Conservation (phyloP, 2,888 invertebrate species). For the Operophtera brumata region DNA sequence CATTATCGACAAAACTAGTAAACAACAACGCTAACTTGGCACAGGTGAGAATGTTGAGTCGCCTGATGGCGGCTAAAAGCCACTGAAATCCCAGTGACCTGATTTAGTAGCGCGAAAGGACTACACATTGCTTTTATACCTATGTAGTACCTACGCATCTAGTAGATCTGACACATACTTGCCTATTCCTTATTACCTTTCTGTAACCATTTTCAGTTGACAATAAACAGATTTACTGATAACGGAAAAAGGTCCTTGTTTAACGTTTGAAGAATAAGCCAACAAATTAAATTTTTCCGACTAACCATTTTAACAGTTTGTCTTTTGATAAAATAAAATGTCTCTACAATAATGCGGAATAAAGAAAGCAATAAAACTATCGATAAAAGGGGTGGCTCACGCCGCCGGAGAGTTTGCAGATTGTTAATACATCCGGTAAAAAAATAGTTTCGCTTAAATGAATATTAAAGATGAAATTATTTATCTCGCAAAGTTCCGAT, state of each 20-base stretch:
- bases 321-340: conserved; percentile 8
- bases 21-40: conserved; percentile 31
- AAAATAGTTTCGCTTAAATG: conserved; percentile 60
- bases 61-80: conserved; percentile 28
- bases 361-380: conserved; percentile 12
- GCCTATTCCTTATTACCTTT: conserved; percentile 11
- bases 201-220: not conserved
- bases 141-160: conserved; percentile 9
- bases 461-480: conserved; percentile 73
- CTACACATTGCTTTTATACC: conserved; percentile 20
- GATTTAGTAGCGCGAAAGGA: conserved; percentile 26
- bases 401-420: conserved; percentile 48
- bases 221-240: conserved; percentile 26
- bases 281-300: conserved; percentile 39
- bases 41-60: conserved; percentile 35
- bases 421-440: conserved; percentile 50
- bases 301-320: conserved; percentile 1
- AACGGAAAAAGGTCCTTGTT: conserved; percentile 33
- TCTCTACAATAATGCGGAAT: not conserved
- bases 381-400: conserved; percentile 12
- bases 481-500: conserved; percentile 62
- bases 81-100: conserved; percentile 28
- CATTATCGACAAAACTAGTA: conserved; percentile 27
- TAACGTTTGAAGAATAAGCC: conserved; percentile 18
- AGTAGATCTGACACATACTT: conserved; percentile 19